A percentile compares a stretch with the other conserved stretches of the same genome.
Conservation (phyloP, 2,113 vertebrate species). For the Poeciliopsis prolifica region DNA sequence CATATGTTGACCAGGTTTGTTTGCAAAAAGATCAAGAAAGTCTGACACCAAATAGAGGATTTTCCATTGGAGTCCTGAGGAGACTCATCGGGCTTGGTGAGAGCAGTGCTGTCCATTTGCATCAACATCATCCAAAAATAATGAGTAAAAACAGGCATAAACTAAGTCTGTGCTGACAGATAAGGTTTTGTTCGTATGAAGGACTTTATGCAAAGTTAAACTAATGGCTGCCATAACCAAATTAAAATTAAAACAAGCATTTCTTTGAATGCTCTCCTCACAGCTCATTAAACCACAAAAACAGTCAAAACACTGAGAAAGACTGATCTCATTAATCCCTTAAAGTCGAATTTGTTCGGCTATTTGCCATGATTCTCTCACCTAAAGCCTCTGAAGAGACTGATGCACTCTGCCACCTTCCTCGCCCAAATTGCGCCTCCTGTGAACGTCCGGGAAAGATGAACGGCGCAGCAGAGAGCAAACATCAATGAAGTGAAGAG, state of each 20-base stretch:
- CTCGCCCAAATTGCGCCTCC: conserved; percentile 33
- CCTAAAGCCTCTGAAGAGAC: conserved; percentile 17
- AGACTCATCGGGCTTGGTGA: not conserved
- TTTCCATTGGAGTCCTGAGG: not conserved
- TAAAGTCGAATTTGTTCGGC: conserved; percentile 11
- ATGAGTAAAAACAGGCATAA: not conserved
- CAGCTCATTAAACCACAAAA: conserved; percentile 14
- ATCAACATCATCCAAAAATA: not conserved
- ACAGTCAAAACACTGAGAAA: not conserved
- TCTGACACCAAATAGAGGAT: not conserved
- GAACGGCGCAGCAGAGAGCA: conserved; percentile 34
- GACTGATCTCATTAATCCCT: conserved; percentile 17
- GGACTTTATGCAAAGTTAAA: not conserved
- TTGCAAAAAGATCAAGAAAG: too few relatives aligned
- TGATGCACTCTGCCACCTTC: conserved; percentile 20
- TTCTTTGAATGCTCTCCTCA: not conserved
- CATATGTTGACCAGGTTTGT: too few relatives aligned
- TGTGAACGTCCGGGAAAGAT: conserved; percentile 35
- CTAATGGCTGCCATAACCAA: not conserved
- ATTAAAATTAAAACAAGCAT: not conserved
- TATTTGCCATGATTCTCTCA: conserved; percentile 21
- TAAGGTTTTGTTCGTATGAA: not conserved
- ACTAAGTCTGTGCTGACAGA: not conserved
- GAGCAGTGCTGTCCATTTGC: not conserved
- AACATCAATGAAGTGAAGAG: conserved; percentile 25